Base-by-base conservation (phyloP, 1,140 invertebrate species). In the Apis dorsata region DNA sequence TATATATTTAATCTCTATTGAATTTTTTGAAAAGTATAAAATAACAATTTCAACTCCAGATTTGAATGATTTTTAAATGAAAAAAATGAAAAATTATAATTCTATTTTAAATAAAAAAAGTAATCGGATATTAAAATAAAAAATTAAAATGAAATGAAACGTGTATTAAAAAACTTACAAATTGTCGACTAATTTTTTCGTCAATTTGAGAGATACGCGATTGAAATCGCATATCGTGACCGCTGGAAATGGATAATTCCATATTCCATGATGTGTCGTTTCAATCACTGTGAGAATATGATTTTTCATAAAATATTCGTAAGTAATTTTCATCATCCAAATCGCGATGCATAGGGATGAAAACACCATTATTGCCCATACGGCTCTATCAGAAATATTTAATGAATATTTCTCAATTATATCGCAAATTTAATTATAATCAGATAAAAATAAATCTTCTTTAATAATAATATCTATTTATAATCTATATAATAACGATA, bases 211-310 rank as follows among this genome's bases (percentile, higher is more conserved):
- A 0, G 95, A 95, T 34, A 96, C 90, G 81, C 94, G 93, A 91
- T 97, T 97, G 24, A 96, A 93, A 85, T 95, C 94, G 86, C 96
- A 97, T 65, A 97, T 93, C 0, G 96, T 96, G 0, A 97, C 95
- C 0, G 96, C 96, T 0, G 96, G 96, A 90, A 96, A 97, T 1
- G 95, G 95, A 78, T 96, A 95, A 87, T 96, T 95, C 95, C 96
- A 96, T 62, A 96, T 96, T n/a, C 95, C 95, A 66, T 95, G 95
- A 90, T 96, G 96, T 0, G 95, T 96, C 49, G 95, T 96, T 86
- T 96, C 95, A 83, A 96, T 96, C 0, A 96, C 95, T 5, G 94
- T 93, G 5, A 94, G 88, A 0, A 94, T 94, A 7, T 93, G 92
- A 17, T 93, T 94, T 24, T 92, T 85, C 19, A 91, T 78, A 86